Evolutionary conservation across 2,888 invertebrate species (phyloP).

Genomic region (Ypsolopha scabrella): DNA sequence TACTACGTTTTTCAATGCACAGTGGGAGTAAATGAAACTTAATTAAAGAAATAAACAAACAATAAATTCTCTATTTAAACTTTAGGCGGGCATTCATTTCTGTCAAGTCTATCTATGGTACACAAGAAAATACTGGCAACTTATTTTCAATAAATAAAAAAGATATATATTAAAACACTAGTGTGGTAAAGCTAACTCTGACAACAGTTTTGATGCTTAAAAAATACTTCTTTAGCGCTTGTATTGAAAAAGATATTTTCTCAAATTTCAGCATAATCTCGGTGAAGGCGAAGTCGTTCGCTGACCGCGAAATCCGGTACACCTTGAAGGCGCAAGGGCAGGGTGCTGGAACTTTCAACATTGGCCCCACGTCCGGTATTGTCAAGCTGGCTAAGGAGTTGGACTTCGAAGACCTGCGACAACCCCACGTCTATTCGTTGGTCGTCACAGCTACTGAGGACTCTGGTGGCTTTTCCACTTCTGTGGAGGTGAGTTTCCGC

Average conservation of each 20-base stretch:
- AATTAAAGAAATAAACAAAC: no score
- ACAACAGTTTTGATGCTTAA: no score
- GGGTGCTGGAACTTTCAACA: conserved; percentile 95
- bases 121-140: no score
- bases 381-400: conserved; percentile 95
- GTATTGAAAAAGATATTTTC: neutral
- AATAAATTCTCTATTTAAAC: no score
- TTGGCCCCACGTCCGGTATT: conserved; percentile 93
- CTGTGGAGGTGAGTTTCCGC: conserved; percentile 80
- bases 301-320: conserved; percentile 96
- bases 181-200: no score
- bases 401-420: conserved; percentile 96
- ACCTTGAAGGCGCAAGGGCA: conserved; percentile 94
- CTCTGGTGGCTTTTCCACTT: conserved; percentile 96
- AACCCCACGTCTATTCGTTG: conserved; percentile 93
- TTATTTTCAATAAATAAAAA: no score
- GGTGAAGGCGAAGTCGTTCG: conserved; percentile 97
- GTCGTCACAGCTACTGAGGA: conserved; percentile 96
- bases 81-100: no score
- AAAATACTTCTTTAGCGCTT: no score
- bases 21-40: no score
- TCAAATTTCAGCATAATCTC: conserved; percentile 86
- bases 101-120: no score
- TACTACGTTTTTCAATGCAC: no score
- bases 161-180: no score